Evolutionary conservation across 1,140 invertebrate genomes (phyloP), one percentile per base, ranked within the genome.

Genomic region (Spodoptera frugiperda): DNA sequence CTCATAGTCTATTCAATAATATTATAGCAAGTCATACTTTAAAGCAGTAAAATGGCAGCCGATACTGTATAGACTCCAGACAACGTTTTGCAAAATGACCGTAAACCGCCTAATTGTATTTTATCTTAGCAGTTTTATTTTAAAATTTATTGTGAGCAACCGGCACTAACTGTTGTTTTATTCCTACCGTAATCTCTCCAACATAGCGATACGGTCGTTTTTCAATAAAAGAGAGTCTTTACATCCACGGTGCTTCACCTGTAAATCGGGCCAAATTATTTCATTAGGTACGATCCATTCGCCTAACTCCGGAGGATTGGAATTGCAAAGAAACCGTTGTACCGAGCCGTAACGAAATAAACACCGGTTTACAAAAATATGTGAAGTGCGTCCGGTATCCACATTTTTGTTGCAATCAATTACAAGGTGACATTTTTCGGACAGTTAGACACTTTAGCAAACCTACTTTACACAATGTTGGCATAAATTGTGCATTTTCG

Each of bases 51-150:
- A 39, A 39, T 39, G 33, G 33, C 33, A 9, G 33, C 9, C 33
- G 33, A 39, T 39, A 39, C 33, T 9, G 33, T 9, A 39, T 39
- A 39, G 33, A 39, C 8, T 39, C 9, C 9, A 39, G 33, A 39
- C 67, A 61, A 55, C 3, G 67, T 48, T 74, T 73, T 65, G 68
- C 70, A 74, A 82, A 72, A 75, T 48, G 21, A n/a, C 12, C 51
- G 59, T 54, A 77, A 79, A 79, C 17, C 59, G 55, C 74, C 57
- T 76, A 76, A 78, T 78, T 79, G 59, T 72, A 77, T 67, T 76
- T 70, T 70, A 78, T 72, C 49, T 80, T 44, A n/a, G 68, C 21
- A 46, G 54, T 65, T 73, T 70, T 77, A 19, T 78, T 81, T 54
- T 30, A 33, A 61, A 15, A 73, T 57, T 77, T 30, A 77, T 67